Base-by-base conservation (phyloP, 2,113 vertebrate species). In the Aspiorhynchus laticeps region DNA sequence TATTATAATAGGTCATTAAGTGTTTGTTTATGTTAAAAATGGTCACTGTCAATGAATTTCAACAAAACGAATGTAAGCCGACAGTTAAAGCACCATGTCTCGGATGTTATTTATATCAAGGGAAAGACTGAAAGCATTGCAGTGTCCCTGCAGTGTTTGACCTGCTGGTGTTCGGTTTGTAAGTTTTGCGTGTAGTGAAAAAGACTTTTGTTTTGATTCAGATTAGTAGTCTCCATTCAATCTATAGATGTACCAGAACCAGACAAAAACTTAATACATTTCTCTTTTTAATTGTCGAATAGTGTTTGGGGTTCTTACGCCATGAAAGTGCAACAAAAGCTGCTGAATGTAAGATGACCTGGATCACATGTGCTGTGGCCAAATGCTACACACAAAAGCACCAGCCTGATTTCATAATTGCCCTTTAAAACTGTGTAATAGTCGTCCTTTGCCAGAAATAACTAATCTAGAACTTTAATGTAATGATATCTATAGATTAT, bases 101-200 rank as follows among this genome's bases (percentile, higher is more conserved):
- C 8, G 14, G 8, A 36, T 83, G 81, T 71, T 83, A 83, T 71
- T 71, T 71, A 83, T 83, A 69, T 67, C 17, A 19, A 83, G 14
- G 61, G 14, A 67, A 69, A 33, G 63, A 83, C 43, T 69, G 26
- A 48, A 83, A 48, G 15, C 80, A 31, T 46, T 46, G 36, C n/a
- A 41, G 3, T 63, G 56, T 63, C 56, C 7, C 14, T 26, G 21
- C 38, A 65, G 19, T 24, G 38, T 46, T 43, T 17, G n/a, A 26
- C 11, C 15, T 28, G 38, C 15, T 31, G 7, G 6, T 46, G 7
- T 0, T 46, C 2, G 17, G 28, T 65, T 26, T 15, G 56, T 17
- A 63, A 43, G 17, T 69, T 69, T n/a, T 28, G 36, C 36, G 51
- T 71, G 3, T 17, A 2, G 12, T 26, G 21, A 63, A 61, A 61